Conservation (phyloP, 2,797 vertebrate species). For the Lutjanus campechanus region DNA sequence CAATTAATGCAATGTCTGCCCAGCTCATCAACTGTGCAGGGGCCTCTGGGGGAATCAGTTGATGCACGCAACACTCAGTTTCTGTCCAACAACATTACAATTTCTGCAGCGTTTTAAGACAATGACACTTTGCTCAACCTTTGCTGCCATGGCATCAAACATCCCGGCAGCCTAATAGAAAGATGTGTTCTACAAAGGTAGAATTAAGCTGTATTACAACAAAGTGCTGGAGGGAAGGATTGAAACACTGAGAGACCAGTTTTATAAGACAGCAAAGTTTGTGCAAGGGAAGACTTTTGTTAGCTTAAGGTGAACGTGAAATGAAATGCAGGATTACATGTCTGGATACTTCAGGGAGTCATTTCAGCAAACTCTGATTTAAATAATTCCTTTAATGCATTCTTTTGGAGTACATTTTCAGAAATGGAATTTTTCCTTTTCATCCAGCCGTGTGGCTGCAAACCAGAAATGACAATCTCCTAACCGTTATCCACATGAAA, state of each 20-base stretch:
- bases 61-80: slow-evolving; percentile 48
- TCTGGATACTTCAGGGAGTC: slow-evolving; percentile 5
- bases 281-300: slow-evolving; percentile 16
- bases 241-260: slow-evolving; percentile 21
- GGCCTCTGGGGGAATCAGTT: slow-evolving; percentile 54
- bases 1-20: slow-evolving; percentile 78
- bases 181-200: slow-evolving; percentile 24
- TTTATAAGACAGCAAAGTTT: slow-evolving; percentile 20
- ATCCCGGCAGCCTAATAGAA: slow-evolving; percentile 17
- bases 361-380: slow-evolving; percentile 36
- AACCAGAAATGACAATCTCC: slow-evolving; percentile 15
- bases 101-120: slow-evolving; percentile 37
- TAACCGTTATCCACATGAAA: slow-evolving; percentile 59
- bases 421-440: neutral
- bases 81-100: slow-evolving; percentile 48
- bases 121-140: slow-evolving; percentile 52
- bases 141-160: slow-evolving; percentile 40
- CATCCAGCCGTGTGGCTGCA: neutral
- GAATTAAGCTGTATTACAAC: slow-evolving; percentile 22
- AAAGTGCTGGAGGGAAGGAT: slow-evolving; percentile 31
- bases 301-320: slow-evolving; percentile 18
- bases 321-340: slow-evolving; percentile 34
- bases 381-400: slow-evolving; percentile 38
- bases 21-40: slow-evolving; percentile 69
- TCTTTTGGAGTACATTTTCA: slow-evolving; percentile 20